These are phyloP conservation scores for Rhopalosiphum padi DNA, from an alignment of 1,140 invertebrate species.

Conservation along the genomic window DNA sequence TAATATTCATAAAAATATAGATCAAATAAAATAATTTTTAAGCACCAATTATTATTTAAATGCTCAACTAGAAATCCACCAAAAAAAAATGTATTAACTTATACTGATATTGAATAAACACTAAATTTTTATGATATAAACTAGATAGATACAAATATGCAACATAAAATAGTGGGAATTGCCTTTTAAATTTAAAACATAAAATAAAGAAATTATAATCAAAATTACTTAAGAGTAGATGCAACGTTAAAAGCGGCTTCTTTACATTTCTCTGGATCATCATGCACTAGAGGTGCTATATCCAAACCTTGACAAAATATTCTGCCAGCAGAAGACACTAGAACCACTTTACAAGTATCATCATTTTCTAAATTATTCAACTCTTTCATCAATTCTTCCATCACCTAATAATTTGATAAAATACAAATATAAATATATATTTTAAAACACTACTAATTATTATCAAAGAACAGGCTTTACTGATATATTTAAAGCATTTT, in stretches of 20 bases:
- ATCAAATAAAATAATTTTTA: not conserved
- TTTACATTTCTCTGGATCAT: constrained; percentile 69
- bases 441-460: not conserved
- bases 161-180: not conserved
- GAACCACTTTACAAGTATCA: constrained; percentile 68
- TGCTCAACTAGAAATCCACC: not conserved
- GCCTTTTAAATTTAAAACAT: not conserved
- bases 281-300: constrained; percentile 69
- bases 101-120: not conserved
- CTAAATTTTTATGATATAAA: not conserved
- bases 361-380: constrained; percentile 70
- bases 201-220: not conserved
- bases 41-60: not conserved
- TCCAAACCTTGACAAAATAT: constrained; percentile 79
- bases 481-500: constrained; percentile 65
- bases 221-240: constrained; percentile 69
- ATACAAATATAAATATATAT: not conserved
- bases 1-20: not conserved
- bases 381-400: constrained; percentile 71
- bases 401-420: constrained; percentile 65
- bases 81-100: not conserved
- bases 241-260: constrained; percentile 68
- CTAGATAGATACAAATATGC: not conserved
- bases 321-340: constrained; percentile 70
- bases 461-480: constrained; percentile 28